Base-by-base conservation (phyloP, 2,113 vertebrate species). In the Tragelaphus buxtoni region DNA sequence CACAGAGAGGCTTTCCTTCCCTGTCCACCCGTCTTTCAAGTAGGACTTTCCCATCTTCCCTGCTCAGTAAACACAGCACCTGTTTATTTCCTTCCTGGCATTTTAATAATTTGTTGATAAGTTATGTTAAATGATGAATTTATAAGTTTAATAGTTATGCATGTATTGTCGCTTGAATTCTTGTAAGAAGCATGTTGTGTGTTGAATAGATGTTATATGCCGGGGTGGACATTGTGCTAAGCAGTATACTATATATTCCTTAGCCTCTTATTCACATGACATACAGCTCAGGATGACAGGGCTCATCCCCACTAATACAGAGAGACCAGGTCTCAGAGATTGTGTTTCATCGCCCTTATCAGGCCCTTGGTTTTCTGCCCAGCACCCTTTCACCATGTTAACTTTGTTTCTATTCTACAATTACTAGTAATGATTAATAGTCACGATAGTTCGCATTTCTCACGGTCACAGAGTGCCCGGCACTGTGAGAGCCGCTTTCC, bases 181-280 rank as follows among this genome's bases (percentile, higher is more conserved):
- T 83, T 58, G 12, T 7, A 16, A 61, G 56, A 24, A 14, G 3
- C 9, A 22, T 11, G 1, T 3, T 8, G 35, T 94, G n/a, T 47
- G 32, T 39, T 16, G 61, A 63, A 28, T 53, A 63, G 53, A 14
- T 49, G 0, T 39, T 17, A 0, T 28, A 6, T 58, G 53, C 83
- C 11, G 45, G 65, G 18, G 65, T 39, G 35, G 63, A 32, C 39
- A 42, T 51, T 82, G 35, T 53, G 58, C 45, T n/a, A 12, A 76
- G 63, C 3, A 28, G n/a, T 26, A 0, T 9, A 32, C 2, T 47
- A 0, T 3, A 9, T 2, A 0, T 53, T 39, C 12, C 3, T 85
- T 85, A 22, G 28, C 32, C 2, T 49, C 61, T 60, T n/a, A 28
- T 22, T 69, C 35, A 51, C 11, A 7, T 45, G 56, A 14, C 39